Evolutionary conservation across 2,888 invertebrate genomes (phyloP).

Genomic region (Eupelmus urozonus): DNA sequence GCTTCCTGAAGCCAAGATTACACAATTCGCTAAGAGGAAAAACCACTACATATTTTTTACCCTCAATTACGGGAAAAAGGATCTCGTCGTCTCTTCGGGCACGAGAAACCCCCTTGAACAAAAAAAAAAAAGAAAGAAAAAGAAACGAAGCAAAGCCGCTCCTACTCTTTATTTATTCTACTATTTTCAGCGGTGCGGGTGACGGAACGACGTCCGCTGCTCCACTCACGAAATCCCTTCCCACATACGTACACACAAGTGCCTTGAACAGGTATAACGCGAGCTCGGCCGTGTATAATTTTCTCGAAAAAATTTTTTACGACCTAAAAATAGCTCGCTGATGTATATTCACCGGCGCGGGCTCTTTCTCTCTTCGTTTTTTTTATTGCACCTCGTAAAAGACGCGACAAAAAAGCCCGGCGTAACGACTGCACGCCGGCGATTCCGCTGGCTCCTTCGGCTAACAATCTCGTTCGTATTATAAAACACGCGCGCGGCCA

Average conservation of each 20-base stretch:
- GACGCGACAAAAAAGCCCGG: neutral
- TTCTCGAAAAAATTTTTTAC: slow-evolving; percentile 30
- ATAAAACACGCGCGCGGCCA: no score
- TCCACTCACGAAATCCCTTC: slow-evolving; percentile 1
- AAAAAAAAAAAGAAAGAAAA: no score
- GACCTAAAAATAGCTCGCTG: slow-evolving; percentile 20
- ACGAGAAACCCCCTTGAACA: no score
- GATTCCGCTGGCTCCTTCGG: no score
- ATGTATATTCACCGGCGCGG: slow-evolving; percentile 7
- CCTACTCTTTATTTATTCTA: slow-evolving; percentile 9
- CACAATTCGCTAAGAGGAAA: neutral
- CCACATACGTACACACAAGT: neutral
- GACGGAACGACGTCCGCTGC: neutral
- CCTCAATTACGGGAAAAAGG: neutral
- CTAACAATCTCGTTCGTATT: no score
- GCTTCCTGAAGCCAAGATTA: no score
- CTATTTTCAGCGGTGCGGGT: slow-evolving; percentile 21
- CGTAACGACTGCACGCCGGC: no score
- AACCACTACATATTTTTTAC: neutral
- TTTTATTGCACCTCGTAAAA: slow-evolving; percentile 28
- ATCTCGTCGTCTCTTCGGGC: neutral
- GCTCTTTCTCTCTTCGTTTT: neutral
- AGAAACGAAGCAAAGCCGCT: no score
- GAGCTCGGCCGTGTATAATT: slow-evolving; percentile 13
- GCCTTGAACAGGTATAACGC: neutral